phyloP scores from a whole-genome alignment of 1,140 invertebrate genomes.

The Pachyrhynchus sulphureomaculatus region DNA sequence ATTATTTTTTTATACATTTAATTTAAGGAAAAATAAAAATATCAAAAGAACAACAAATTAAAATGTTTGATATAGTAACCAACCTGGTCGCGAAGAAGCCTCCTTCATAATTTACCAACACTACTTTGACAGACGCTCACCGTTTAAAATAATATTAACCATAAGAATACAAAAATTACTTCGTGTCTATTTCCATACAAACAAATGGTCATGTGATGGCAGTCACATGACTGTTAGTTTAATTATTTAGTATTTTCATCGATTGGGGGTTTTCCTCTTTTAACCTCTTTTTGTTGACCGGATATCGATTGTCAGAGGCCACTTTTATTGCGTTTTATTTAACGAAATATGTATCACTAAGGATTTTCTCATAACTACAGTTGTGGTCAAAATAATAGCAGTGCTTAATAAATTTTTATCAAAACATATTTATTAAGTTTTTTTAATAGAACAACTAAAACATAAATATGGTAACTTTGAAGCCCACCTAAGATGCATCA shows the following conservation, averaged over 20 bases:
- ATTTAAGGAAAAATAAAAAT: too few relatives aligned
- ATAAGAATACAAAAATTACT: conserved; percentile 14
- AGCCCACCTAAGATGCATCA: too few relatives aligned
- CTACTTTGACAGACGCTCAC: conserved; percentile 2
- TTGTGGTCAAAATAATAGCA: too few relatives aligned
- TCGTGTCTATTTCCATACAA: conserved; percentile 31
- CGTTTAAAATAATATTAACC: background rate
- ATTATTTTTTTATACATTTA: too few relatives aligned
- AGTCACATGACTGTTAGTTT: conserved; percentile 43
- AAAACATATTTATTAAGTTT: too few relatives aligned
- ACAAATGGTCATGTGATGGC: conserved; percentile 34
- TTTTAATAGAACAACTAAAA: too few relatives aligned
- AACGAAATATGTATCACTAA: too few relatives aligned
- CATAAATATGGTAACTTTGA: too few relatives aligned
- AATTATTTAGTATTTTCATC: conserved; percentile 45
- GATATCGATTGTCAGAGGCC: conserved; percentile 12
- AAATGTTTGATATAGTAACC: background rate
- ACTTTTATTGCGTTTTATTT: conserved; percentile 5
- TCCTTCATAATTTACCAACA: conserved; percentile 10
- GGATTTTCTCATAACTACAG: too few relatives aligned
- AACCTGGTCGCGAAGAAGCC: background rate
- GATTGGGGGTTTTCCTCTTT: conserved; percentile 25
- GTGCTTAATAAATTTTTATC: too few relatives aligned
- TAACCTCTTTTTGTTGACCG: conserved; percentile 20
- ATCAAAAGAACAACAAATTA: too few relatives aligned